These are phyloP conservation scores for Kuschelorhynchus macadamiae DNA, from an alignment of 2,888 invertebrate genomes.

Conservation along the genomic window DNA sequence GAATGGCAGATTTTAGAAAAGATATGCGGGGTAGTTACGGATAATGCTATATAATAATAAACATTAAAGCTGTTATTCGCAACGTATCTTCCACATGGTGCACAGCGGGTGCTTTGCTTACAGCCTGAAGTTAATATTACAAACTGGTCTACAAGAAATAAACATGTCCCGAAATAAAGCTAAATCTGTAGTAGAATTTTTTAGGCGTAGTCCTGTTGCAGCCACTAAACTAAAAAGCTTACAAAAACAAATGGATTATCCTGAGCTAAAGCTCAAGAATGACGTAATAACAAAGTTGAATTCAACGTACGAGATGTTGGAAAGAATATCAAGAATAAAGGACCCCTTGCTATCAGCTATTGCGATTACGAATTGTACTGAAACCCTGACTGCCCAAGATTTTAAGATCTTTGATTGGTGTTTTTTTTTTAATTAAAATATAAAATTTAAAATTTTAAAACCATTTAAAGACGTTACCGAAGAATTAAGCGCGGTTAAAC, in stretches of 20 bases:
- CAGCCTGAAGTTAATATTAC: conserved; percentile 38
- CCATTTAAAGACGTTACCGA: too few species aligned
- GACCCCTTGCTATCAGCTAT: conserved; percentile 16
- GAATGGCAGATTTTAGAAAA: conserved; percentile 55
- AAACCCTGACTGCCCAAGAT: conserved; percentile 9
- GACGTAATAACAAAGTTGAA: conserved; percentile 57
- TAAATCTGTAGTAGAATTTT: conserved; percentile 51
- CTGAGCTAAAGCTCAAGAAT: conserved; percentile 57
- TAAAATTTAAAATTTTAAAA: conserved; percentile 12
- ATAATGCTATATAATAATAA: conserved; percentile 53
- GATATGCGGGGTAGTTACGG: conserved; percentile 54
- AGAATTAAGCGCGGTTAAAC: too few species aligned
- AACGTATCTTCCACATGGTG: conserved; percentile 50
- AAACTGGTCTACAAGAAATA: conserved; percentile 22
- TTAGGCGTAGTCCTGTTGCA: conserved; percentile 55
- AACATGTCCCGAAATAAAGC: conserved; percentile 50
- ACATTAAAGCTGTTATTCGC: conserved; percentile 56
- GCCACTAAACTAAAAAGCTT: conserved; percentile 51
- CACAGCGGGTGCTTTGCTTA: conserved; percentile 58
- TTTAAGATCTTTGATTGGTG: conserved; percentile 4
- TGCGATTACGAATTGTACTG: conserved; percentile 5
- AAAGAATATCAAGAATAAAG: conserved; percentile 41
- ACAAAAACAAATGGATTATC: conserved; percentile 42
- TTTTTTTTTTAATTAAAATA: too few species aligned
- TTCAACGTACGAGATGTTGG: conserved; percentile 18